Base-by-base conservation (phyloP, 2,888 invertebrate species). In the Pristionchus mayeri region DNA sequence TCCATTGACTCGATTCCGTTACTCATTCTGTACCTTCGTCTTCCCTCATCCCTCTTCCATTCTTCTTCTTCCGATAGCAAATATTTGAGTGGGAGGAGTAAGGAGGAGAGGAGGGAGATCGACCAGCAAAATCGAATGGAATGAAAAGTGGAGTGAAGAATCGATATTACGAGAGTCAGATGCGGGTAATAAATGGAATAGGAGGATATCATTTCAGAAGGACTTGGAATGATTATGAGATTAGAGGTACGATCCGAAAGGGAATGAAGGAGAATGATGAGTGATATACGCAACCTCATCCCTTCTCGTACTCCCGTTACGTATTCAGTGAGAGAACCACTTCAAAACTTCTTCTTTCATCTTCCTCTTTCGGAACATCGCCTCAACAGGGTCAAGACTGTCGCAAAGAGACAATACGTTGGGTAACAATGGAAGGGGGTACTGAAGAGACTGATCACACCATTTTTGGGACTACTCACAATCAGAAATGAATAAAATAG, bases 11-110 rank as follows among this genome's bases (percentile, higher is more conserved):
- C 67, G 9, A 11, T 37, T 52, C 71, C 40, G 40, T 75, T 40
- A 37, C 52, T 75, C 63, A 79, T 75, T 63, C 84, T 44, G 79
- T 84, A 82, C 60, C 78, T 76, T 48, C 57, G 40, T 79, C 63
- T 50, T 79, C 84, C 50, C 79, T 84, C 79, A 82, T 84, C 76
- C 48, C 50, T 18, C 37, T 37, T 48, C 40, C 50, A 2, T 79
- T 85, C 79, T 44, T 76, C 44, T 67, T 37, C 52, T 57, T 75
- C 78, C 63, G 63, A 57, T 34, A 34, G 80, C 50, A 78, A 57
- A 57, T 79, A 44, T 84, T 67, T 76, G 48, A 67, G 63, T 30
- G 82, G 9, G 37, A 16, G 40, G n/a, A n/a, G 60, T 3, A 76
- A 27, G 54, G 57, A 37, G 27, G 40, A 80, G 57, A 57, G 34